Percentiles rank a stretch among this genome's conserved stretches.
phyloP scores from a whole-genome alignment of 2,797 vertebrate genomes.

The Hapalemur alaotrensis region DNA sequence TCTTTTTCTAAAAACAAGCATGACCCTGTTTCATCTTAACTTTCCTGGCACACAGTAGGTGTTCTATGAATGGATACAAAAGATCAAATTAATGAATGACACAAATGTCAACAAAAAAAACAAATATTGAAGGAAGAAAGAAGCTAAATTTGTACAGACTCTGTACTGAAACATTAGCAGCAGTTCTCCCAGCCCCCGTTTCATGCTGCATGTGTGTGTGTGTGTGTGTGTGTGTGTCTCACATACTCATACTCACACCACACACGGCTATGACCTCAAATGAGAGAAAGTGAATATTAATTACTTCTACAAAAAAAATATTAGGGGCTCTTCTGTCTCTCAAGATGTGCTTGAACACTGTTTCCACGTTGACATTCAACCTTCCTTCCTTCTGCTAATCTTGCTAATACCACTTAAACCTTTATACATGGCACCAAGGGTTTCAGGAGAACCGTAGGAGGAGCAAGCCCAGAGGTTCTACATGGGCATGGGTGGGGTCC shows the following conservation, averaged over 20 bases:
- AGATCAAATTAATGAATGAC: background rate
- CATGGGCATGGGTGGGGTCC: accelerated
- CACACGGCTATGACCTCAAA: background rate
- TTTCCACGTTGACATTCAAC: background rate
- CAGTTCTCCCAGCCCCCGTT: background rate
- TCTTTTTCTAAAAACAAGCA: background rate
- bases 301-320: background rate
- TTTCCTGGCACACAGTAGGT: background rate
- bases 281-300: background rate
- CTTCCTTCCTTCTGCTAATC: background rate
- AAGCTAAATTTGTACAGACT: background rate
- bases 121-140: background rate
- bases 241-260: background rate
- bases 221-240: background rate
- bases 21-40: background rate
- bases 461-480: background rate
- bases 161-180: background rate
- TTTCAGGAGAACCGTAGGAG: background rate
- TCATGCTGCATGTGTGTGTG: accelerated
- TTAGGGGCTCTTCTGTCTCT: background rate
- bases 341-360: background rate
- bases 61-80: background rate
- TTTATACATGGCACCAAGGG: accelerated
- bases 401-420: background rate
- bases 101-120: background rate